Conservation (phyloP, 2,888 invertebrate species). For the Stenodema calcarata region DNA sequence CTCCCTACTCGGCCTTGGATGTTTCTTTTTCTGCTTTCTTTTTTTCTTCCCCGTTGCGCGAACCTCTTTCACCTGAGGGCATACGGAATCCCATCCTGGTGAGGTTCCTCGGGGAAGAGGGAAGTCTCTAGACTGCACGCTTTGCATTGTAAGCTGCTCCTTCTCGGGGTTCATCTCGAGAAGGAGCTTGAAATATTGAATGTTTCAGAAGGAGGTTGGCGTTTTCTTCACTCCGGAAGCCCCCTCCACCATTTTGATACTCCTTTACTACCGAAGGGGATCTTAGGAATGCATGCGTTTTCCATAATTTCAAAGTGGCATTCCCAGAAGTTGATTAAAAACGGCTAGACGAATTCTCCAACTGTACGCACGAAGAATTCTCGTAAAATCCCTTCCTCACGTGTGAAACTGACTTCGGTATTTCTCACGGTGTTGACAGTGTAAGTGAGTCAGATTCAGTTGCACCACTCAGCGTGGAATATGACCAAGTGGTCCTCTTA, state of each 20-base stretch:
- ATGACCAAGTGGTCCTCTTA: no score
- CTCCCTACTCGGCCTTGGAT: not conserved
- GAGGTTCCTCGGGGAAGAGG: not conserved
- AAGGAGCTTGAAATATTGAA: constrained; percentile 38
- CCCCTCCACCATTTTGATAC: not conserved
- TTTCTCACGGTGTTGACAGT: no score
- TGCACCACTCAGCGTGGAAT: no score
- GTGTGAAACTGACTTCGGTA: no score
- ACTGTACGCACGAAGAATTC: no score
- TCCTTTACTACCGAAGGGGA: not conserved
- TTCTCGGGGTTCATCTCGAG: not conserved
- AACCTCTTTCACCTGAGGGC: constrained; percentile 10
- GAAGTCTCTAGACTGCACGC: not conserved
- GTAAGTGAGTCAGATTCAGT: no score
- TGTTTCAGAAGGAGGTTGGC: not conserved
- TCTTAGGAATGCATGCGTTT: not conserved
- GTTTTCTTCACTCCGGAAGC: not conserved
- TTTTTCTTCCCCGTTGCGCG: not conserved
- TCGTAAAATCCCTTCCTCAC: no score
- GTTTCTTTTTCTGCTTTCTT: constrained; percentile 7
- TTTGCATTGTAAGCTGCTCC: constrained; percentile 37
- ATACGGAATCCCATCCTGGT: constrained; percentile 12
- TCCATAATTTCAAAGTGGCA: not conserved
- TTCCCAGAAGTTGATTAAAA: no score
- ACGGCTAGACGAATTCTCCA: no score